phyloP scores from a whole-genome alignment of 2,888 invertebrate species.

The Callimorpha dominula region DNA sequence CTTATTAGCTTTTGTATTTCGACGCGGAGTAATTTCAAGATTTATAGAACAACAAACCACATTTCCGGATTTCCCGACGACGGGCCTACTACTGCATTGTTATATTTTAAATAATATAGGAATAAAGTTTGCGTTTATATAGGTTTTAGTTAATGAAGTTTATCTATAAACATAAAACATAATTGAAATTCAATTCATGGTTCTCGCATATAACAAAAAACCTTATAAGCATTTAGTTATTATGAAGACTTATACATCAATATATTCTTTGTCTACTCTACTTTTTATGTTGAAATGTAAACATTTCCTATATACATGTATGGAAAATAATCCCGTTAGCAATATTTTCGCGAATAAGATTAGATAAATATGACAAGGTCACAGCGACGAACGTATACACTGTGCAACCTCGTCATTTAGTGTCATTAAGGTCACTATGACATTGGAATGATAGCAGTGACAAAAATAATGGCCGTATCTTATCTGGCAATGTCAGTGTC shows the following conservation, averaged over 20 bases:
- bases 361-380: slow-evolving; percentile 86
- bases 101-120: too few relatives aligned
- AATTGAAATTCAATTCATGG: background rate
- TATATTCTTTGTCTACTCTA: slow-evolving; percentile 31
- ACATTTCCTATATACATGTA: slow-evolving; percentile 48
- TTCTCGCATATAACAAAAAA: background rate
- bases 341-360: slow-evolving; percentile 80
- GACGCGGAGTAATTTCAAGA: too few relatives aligned
- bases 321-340: slow-evolving; percentile 64
- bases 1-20: too few relatives aligned
- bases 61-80: too few relatives aligned
- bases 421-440: slow-evolving; percentile 86
- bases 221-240: background rate
- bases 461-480: slow-evolving; percentile 85
- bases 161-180: background rate
- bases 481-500: slow-evolving; percentile 84
- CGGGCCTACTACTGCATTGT: too few relatives aligned
- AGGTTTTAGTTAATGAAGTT: background rate
- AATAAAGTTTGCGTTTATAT: background rate
- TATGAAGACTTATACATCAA: background rate
- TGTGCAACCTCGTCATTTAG: slow-evolving; percentile 80
- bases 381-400: slow-evolving; percentile 62
- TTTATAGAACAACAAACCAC: too few relatives aligned
- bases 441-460: slow-evolving; percentile 83
- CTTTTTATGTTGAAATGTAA: slow-evolving; percentile 29